Evolutionary conservation across 2,113 vertebrate genomes (phyloP).

Genomic region (Piprites chloris): DNA sequence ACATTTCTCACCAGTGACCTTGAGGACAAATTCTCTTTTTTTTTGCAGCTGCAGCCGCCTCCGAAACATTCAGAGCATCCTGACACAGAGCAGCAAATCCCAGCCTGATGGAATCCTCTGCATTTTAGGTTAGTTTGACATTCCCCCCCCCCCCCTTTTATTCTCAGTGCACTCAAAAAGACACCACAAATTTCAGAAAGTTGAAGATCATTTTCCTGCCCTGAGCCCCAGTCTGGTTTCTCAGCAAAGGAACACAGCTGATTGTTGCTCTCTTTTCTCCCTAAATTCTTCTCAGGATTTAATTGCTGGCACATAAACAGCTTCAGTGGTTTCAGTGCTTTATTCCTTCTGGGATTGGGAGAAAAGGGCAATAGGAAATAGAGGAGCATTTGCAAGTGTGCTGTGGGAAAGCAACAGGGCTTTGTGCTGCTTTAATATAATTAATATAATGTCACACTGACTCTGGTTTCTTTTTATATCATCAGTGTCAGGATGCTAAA

Average conservation of each 20-base stretch:
- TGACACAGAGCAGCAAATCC: slow-evolving; percentile 78
- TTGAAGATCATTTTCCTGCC: not conserved
- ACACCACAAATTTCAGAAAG: not conserved
- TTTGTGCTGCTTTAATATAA: not conserved
- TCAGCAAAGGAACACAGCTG: not conserved
- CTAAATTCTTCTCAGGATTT: not conserved
- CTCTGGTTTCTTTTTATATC: not conserved
- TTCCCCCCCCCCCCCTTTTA: fast-evolving
- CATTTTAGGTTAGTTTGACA: slow-evolving; percentile 81
- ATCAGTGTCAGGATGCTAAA: not conserved
- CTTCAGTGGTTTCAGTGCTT: not conserved
- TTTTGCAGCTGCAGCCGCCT: slow-evolving; percentile 86
- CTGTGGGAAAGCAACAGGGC: not conserved
- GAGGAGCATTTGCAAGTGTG: not conserved
- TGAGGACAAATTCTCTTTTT: slow-evolving; percentile 9
- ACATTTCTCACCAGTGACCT: not conserved
- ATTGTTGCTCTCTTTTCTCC: not conserved
- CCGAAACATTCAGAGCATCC: slow-evolving; percentile 86
- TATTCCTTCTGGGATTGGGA: not conserved
- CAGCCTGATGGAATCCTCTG: slow-evolving; percentile 90
- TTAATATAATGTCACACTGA: not conserved
- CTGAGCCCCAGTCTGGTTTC: not conserved
- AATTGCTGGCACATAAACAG: not conserved
- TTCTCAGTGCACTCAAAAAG: not conserved
- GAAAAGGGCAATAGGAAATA: not conserved